Evolutionary conservation across 1,140 invertebrate species (phyloP), one percentile per base, ranked within the genome.

Genomic region (Heliconius hermathena): DNA sequence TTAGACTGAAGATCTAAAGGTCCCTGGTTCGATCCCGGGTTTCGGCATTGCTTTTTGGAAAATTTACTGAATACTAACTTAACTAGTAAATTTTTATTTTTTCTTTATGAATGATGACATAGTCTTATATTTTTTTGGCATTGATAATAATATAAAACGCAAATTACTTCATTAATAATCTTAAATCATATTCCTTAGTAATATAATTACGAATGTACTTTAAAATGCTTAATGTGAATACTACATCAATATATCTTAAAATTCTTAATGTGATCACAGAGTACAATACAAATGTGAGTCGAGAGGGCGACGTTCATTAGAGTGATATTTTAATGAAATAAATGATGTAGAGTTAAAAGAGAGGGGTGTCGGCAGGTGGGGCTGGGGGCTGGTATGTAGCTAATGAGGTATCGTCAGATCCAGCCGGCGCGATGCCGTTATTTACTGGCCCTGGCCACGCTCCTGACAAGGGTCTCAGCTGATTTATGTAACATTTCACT

Each of bases 401-500:
- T 84, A 87, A 84, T 84, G 84, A 80, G 77, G 81, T 85, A 84
- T 86, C 84, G 86, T 85, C 87, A 86, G 83, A 81, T 73, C 70
- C 87, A 88, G 79, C 74, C 87, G 89, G 86, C 82, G 77, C 83
- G 82, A 81, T 83, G 84, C 81, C 84, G 88, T 92, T 91, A 92
- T 90, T 91, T 90, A 91, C 83, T 80, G 82, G 83, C 81, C 78
- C 70, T 77, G 71, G 82, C 84, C 85, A 79, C 83, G 75, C 81
- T 54, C 84, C 82, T 85, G 93, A 89, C 87, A 90, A 88, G 90
- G 91, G 91, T 91, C 81, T 76, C 83, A 83, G 80, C 84, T 91
- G 90, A 93, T 93, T 93, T 93, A 93, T 93, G 89, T 89, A 82
- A 87, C 87, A 84, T 90, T 93, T 89, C 85, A 93, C 89, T 90